Percentiles rank a stretch among this genome's conserved stretches.
Evolutionary conservation across 2,888 invertebrate species (phyloP).

Genomic region (Acrobasis repandana): DNA sequence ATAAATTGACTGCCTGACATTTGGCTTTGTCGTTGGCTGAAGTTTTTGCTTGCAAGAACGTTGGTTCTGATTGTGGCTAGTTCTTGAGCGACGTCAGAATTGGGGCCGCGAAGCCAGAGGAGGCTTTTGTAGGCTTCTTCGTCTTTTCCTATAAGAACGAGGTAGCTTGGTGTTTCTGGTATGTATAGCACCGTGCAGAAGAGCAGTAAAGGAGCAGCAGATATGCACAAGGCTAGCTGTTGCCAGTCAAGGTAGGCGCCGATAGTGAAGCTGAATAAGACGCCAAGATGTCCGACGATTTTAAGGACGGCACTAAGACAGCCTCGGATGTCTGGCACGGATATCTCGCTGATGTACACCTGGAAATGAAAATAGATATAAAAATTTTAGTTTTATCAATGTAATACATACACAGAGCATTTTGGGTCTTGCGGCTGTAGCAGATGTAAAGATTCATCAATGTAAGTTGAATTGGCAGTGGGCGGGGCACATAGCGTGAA

Average conservation of each 20-base stretch:
- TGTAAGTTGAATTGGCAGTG: too few species aligned
- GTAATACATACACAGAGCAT: too few species aligned
- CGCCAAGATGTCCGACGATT: constrained; percentile 92
- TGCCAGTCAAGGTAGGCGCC: constrained; percentile 94
- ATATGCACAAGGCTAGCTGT: constrained; percentile 90
- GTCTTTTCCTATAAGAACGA: constrained; percentile 89
- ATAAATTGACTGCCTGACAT: constrained; percentile 70
- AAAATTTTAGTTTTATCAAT: too few species aligned
- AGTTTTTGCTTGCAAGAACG: constrained; percentile 82
- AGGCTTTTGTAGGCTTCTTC: constrained; percentile 85
- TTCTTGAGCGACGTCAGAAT: constrained; percentile 90
- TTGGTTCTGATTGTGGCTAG: constrained; percentile 87
- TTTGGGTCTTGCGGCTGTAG: too few species aligned
- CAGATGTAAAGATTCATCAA: too few species aligned
- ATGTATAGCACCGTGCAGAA: constrained; percentile 90
- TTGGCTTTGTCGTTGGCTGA: constrained; percentile 74
- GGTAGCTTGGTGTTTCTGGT: constrained; percentile 94
- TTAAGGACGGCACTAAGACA: constrained; percentile 93
- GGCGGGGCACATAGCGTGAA: too few species aligned
- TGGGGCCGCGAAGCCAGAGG: constrained; percentile 91
- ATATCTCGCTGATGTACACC: constrained; percentile 96
- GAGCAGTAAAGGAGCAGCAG: constrained; percentile 89
- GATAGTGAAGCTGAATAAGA: constrained; percentile 91
- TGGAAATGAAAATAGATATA: constrained; percentile 48
- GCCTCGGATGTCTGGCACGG: constrained; percentile 93